These are phyloP conservation scores for Amphiprion percula DNA, from an alignment of 2,113 vertebrate genomes.

Conservation along the genomic window DNA sequence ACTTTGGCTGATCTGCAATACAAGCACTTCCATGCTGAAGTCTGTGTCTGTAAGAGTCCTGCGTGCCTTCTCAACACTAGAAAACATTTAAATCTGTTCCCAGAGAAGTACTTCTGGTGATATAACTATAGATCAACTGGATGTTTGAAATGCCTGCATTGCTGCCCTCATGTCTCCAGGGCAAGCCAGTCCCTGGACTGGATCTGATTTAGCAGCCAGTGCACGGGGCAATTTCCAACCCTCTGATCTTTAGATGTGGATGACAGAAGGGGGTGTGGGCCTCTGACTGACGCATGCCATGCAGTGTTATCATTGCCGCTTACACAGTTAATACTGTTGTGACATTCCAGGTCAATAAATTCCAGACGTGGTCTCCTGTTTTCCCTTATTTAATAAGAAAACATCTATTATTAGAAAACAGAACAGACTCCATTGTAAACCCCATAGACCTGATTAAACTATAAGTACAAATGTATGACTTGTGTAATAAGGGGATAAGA, in stretches of 20 bases:
- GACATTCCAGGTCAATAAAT: conserved; percentile 76
- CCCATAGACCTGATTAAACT: conserved; percentile 16
- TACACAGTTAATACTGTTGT: conserved; percentile 65
- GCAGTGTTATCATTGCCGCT: conserved; percentile 70
- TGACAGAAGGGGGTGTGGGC: conserved; percentile 54
- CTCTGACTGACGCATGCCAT: conserved; percentile 67
- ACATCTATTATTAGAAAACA: background rate
- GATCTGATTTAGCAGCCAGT: conserved; percentile 65
- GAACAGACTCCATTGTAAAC: conserved; percentile 2
- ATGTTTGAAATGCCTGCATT: conserved; percentile 66
- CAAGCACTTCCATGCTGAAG: conserved; percentile 21
- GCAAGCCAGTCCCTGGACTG: conserved; percentile 41
- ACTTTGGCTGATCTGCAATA: conserved; percentile 48
- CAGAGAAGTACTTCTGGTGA: conserved; percentile 21
- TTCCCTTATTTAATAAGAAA: conserved; percentile 5
- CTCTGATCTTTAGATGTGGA: conserved; percentile 72
- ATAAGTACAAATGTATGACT: conserved; percentile 24
- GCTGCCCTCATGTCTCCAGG: conserved; percentile 36
- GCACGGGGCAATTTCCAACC: conserved; percentile 52
- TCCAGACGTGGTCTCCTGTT: conserved; percentile 42
- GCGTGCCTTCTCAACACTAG: background rate
- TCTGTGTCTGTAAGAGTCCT: conserved; percentile 25
- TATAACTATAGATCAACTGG: conserved; percentile 56
- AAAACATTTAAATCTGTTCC: conserved; percentile 41
- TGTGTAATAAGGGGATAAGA: conserved; percentile 26